A percentile compares a stretch with the other conserved stretches of the same genome.
phyloP scores from a whole-genome alignment of 2,113 vertebrate genomes.

The Edolisoma coerulescens region DNA sequence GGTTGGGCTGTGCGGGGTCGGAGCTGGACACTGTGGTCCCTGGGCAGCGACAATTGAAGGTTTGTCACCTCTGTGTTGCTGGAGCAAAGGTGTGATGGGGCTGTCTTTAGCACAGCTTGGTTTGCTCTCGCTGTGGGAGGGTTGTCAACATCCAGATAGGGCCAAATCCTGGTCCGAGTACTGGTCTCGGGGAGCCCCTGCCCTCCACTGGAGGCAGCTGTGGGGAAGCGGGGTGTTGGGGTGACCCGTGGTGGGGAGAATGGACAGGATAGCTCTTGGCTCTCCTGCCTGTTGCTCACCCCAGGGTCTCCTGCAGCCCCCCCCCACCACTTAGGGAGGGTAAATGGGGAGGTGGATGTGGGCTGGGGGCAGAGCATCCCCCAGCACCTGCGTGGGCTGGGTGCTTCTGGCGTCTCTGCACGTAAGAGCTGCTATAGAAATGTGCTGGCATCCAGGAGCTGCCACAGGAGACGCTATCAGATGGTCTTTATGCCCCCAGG shows the following conservation, averaged over 20 bases:
- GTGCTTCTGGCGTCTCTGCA: not conserved
- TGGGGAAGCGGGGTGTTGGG: not conserved
- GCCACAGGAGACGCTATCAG: not conserved
- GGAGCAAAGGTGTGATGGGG: accelerated
- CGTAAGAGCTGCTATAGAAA: not conserved
- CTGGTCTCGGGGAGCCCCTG: not conserved
- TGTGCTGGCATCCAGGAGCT: not conserved
- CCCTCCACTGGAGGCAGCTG: accelerated
- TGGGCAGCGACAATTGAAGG: accelerated
- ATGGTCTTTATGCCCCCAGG: not conserved
- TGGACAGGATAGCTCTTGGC: not conserved
- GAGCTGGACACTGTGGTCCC: not conserved
- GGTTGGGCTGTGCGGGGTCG: accelerated
- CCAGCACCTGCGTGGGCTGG: not conserved
- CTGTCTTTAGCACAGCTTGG: not conserved
- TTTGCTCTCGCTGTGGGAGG: accelerated
- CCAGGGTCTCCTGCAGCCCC: not conserved
- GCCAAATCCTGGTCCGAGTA: not conserved
- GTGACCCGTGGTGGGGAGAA: not conserved
- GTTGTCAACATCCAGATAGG: not conserved
- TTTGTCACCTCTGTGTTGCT: not conserved
- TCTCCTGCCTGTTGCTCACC: not conserved
- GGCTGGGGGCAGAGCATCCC: not conserved
- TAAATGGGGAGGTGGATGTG: not conserved
- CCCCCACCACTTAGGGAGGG: accelerated